These are phyloP conservation scores for Sarcophaga peregrina DNA, from an alignment of 1,140 invertebrate species.

Conservation along the genomic window DNA sequence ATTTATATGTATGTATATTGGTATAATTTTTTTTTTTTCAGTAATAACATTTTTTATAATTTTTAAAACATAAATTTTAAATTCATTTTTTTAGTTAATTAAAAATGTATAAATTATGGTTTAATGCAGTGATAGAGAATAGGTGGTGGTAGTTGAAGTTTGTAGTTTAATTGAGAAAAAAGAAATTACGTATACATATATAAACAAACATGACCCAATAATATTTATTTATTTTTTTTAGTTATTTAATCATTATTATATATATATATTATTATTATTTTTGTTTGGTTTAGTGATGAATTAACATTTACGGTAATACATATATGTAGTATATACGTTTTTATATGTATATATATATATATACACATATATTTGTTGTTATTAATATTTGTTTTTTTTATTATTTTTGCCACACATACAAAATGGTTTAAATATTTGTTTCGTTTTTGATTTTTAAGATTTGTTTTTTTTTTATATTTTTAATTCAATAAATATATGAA, in stretches of 20 bases:
- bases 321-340: slow-evolving; percentile 53
- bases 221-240: slow-evolving; percentile 44
- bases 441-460: slow-evolving; percentile 55
- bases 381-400: no score
- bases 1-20: slow-evolving; percentile 30
- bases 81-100: slow-evolving; percentile 52
- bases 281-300: slow-evolving; percentile 60
- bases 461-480: slow-evolving; percentile 39
- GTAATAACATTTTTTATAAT: slow-evolving; percentile 36
- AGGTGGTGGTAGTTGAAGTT: slow-evolving; percentile 35
- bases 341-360: slow-evolving; percentile 54
- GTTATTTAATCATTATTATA: slow-evolving; percentile 50
- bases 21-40: slow-evolving; percentile 33
- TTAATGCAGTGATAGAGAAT: slow-evolving; percentile 41
- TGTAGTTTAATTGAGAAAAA: slow-evolving; percentile 58
- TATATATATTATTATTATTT: background rate
- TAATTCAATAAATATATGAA: slow-evolving; percentile 54
- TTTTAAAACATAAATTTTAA: slow-evolving; percentile 19
- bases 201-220: slow-evolving; percentile 66
- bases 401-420: slow-evolving; percentile 50
- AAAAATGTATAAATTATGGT: slow-evolving; percentile 36
- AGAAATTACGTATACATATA: slow-evolving; percentile 48
- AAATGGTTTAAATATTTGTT: slow-evolving; percentile 43
- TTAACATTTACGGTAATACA: slow-evolving; percentile 66
- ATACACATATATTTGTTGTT: slow-evolving; percentile 54